phyloP scores from a whole-genome alignment of 2,797 vertebrate genomes.

The Ibycter americanus region DNA sequence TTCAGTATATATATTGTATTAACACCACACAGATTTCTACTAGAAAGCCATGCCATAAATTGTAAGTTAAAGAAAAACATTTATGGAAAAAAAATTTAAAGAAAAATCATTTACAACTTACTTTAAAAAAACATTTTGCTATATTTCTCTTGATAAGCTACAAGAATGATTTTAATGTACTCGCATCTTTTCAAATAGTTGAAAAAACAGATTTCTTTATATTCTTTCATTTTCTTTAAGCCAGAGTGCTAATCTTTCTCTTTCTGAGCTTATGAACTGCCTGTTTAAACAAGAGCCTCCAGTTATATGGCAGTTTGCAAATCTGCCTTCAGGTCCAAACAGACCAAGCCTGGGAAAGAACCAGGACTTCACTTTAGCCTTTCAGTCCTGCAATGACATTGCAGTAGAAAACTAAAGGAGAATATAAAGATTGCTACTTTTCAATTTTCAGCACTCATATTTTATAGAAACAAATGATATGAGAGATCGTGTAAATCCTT shows the following conservation, averaged over 20 bases:
- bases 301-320: not conserved
- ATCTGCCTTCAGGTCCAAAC: not conserved
- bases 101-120: not conserved
- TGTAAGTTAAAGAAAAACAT: not conserved
- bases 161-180: not conserved
- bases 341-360: not conserved
- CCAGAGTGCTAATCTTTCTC: not conserved
- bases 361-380: not conserved
- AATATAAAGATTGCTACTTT: not conserved
- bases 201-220: not conserved
- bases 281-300: not conserved
- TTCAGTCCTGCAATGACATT: not conserved
- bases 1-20: not conserved
- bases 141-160: not conserved
- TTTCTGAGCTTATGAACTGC: not conserved
- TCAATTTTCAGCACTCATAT: not conserved
- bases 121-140: not conserved
- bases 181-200: not conserved
- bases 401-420: not conserved
- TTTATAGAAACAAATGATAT: not conserved
- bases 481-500: not conserved
- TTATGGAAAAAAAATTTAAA: not conserved
- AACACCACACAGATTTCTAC: not conserved
- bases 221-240: not conserved
- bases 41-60: not conserved